phyloP scores from a whole-genome alignment of 2,797 vertebrate species.

The Calcarius lapponicus region DNA sequence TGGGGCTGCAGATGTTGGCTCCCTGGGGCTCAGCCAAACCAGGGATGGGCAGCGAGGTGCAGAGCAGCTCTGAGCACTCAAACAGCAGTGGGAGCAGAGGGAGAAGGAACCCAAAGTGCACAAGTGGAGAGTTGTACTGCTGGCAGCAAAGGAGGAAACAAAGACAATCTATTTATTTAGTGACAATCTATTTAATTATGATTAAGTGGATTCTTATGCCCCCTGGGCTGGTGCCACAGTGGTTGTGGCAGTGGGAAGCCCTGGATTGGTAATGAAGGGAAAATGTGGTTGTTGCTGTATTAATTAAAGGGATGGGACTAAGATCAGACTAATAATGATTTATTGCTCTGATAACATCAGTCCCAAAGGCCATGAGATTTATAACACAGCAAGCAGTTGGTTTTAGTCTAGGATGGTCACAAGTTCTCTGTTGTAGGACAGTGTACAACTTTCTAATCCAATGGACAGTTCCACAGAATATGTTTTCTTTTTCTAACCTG shows the following conservation, averaged over 20 bases:
- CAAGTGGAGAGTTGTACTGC: neutral
- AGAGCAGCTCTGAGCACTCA: neutral
- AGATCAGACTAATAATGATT: too few species aligned
- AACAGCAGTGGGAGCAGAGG: too few species aligned
- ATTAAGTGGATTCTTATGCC: fast-evolving
- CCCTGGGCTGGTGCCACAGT: neutral
- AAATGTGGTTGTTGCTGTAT: too few species aligned
- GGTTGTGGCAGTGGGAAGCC: neutral
- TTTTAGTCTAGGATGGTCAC: too few species aligned
- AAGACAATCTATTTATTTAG: neutral
- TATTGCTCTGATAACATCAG: too few species aligned
- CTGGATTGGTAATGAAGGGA: fast-evolving
- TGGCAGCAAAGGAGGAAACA: neutral
- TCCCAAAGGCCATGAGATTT: too few species aligned
- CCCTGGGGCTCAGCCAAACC: neutral
- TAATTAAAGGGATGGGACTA: too few species aligned
- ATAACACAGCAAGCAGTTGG: too few species aligned
- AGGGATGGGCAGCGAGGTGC: fast-evolving
- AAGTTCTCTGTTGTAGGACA: neutral
- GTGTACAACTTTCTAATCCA: neutral
- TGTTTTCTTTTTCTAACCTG: neutral
- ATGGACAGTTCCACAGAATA: neutral
- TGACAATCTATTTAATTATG: too few species aligned
- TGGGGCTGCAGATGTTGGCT: neutral
- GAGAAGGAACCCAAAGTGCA: neutral